Conservation (phyloP, 2,113 vertebrate species). For the Zapus hudsonius region DNA sequence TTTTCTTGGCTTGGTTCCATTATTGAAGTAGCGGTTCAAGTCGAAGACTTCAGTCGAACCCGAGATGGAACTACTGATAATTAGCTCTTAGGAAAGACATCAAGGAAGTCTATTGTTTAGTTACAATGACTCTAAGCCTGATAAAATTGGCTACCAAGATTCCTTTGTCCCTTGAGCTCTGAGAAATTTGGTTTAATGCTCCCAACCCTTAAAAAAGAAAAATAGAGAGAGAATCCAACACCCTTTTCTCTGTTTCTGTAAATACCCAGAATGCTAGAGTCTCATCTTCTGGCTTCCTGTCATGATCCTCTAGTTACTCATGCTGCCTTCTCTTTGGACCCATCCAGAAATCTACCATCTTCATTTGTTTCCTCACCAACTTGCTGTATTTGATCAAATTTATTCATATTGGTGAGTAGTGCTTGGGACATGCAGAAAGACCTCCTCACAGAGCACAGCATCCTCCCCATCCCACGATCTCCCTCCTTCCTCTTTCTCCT, state of each 20-base stretch:
- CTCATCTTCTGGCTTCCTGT: background rate
- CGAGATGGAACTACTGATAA: background rate
- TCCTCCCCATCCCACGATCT: background rate
- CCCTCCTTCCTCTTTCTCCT: background rate
- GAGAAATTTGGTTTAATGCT: slow-evolving; percentile 36
- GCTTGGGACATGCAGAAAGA: background rate
- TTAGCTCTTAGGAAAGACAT: background rate
- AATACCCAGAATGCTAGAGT: background rate
- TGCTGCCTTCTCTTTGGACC: background rate
- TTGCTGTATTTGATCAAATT: background rate
- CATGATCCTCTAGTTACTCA: background rate
- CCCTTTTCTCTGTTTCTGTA: background rate
- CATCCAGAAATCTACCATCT: background rate
- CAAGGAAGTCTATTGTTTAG: background rate
- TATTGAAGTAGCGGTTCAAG: background rate
- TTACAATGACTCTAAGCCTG: background rate
- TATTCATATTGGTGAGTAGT: background rate
- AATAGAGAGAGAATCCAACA: background rate
- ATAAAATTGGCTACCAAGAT: background rate
- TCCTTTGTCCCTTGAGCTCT: background rate
- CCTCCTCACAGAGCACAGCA: background rate
- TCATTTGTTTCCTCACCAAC: background rate
- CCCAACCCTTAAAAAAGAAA: background rate
- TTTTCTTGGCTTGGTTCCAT: background rate
- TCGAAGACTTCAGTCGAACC: background rate